Base-by-base conservation (phyloP, 1,140 invertebrate genomes). In the Cydia fagiglandana region DNA sequence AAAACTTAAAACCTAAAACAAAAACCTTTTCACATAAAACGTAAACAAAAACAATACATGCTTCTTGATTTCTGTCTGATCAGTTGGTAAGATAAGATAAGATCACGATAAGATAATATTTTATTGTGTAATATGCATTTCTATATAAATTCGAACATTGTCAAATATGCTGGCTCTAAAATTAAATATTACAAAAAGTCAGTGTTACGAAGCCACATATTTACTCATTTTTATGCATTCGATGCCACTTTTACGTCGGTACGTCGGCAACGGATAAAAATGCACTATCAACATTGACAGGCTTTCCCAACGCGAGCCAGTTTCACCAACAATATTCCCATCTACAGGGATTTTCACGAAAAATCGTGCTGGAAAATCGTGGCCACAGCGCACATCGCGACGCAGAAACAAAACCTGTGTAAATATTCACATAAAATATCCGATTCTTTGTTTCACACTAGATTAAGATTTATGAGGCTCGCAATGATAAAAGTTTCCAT, bases 221-320 rank as follows among this genome's bases (percentile, higher is more conserved):
- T 61, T 3, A 70, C 34, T 45, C n/a, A 70, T 70, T 38, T 70
- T 70, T 70, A 45, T 70, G 66, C 34, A 70, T 12, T 34, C 28
- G 64, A 5, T 34, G 30, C 66, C 66, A 41, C 66, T 70, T 70
- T 70, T 17, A 70, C 38, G 66, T n/a, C 45, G 66, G 66, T 70
- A 70, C 34, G 28, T 70, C 34, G 34, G 66, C 41, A 70, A 70
- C 66, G 66, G n/a, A 70, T 70, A 70, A 70, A 70, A 70, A 70
- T 70, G 66, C 66, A 70, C 66, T 70, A 70, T 70, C 66, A 70
- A 70, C 66, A 70, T 70, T 70, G 66, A 70, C 66, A 70, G 66
- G 66, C 66, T 70, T 70, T 70, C 7, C 66, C 66, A 41, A 70
- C 30, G 34, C 30, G 30, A 70, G 66, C 34, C 30, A 41, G 66